Evolutionary conservation across 2,888 invertebrate genomes (phyloP).

Genomic region (Meta bourneti): DNA sequence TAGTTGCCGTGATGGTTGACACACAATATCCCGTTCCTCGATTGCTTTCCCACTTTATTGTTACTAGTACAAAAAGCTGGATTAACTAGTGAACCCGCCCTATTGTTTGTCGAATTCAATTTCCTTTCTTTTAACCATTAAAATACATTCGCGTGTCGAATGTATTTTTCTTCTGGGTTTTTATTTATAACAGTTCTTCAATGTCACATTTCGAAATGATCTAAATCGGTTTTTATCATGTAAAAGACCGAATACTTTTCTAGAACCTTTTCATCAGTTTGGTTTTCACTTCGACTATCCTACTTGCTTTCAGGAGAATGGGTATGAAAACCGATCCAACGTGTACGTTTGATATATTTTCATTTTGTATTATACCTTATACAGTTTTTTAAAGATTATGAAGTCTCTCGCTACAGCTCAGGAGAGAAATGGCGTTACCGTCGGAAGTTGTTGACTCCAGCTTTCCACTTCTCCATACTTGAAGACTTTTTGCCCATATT

Average conservation of each 20-base stretch:
- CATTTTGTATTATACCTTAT: too few relatives aligned
- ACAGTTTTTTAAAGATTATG: not conserved
- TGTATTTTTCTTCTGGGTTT: too few relatives aligned
- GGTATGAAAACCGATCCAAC: not conserved
- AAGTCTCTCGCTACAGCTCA: conserved; percentile 78
- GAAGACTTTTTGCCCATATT: conserved; percentile 87
- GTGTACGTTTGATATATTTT: not conserved
- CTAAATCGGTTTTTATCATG: not conserved
- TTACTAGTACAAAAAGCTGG: too few relatives aligned
- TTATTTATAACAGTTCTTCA: too few relatives aligned
- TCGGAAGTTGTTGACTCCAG: conserved; percentile 88
- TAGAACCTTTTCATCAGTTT: not conserved
- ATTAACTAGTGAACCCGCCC: too few relatives aligned
- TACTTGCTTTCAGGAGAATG: not conserved
- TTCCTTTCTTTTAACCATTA: too few relatives aligned
- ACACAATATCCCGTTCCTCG: too few relatives aligned
- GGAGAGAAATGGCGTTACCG: conserved; percentile 86
- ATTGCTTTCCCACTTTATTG: too few relatives aligned
- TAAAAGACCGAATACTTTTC: not conserved
- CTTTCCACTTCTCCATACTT: conserved; percentile 89
- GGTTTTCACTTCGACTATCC: not conserved
- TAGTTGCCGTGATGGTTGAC: too few relatives aligned
- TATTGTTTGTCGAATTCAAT: too few relatives aligned
- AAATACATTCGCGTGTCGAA: too few relatives aligned
- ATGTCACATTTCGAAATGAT: too few relatives aligned